Percentiles rank a stretch among this genome's conserved stretches.
phyloP scores from a whole-genome alignment of 2,888 invertebrate species.

The Mycalesis mineus region DNA sequence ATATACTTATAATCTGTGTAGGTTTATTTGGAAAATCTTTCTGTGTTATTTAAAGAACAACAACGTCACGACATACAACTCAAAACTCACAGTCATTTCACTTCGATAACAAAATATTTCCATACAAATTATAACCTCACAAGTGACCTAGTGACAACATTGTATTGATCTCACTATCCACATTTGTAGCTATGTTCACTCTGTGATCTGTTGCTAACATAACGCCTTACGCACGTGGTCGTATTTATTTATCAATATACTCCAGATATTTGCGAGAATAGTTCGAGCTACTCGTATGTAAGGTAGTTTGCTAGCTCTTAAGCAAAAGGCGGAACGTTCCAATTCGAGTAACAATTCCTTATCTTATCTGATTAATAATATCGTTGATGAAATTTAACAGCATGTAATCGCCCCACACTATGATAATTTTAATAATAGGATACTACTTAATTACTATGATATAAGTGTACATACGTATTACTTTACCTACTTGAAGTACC shows the following conservation, averaged over 20 bases:
- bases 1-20: background rate
- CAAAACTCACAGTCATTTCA: slow-evolving; percentile 13
- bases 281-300: background rate
- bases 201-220: slow-evolving; percentile 29
- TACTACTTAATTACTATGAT: background rate
- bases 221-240: slow-evolving; percentile 2
- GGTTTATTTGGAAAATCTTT: background rate
- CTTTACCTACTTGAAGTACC: too few relatives aligned
- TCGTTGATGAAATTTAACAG: background rate
- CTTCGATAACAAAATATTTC: slow-evolving; percentile 22
- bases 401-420: background rate
- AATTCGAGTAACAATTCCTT: background rate
- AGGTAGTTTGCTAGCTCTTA: slow-evolving; percentile 7
- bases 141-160: slow-evolving; percentile 47
- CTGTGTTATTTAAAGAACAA: background rate
- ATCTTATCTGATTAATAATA: background rate
- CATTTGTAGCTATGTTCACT: slow-evolving; percentile 41
- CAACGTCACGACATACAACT: background rate
- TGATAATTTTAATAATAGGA: background rate
- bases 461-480: too few relatives aligned
- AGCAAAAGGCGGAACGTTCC: slow-evolving; percentile 8
- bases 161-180: slow-evolving; percentile 30
- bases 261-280: background rate
- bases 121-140: slow-evolving; percentile 43
- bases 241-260: slow-evolving; percentile 3